These are phyloP conservation scores for Phalacrocorax aristotelis DNA, from an alignment of 2,113 vertebrate species.

Conservation along the genomic window DNA sequence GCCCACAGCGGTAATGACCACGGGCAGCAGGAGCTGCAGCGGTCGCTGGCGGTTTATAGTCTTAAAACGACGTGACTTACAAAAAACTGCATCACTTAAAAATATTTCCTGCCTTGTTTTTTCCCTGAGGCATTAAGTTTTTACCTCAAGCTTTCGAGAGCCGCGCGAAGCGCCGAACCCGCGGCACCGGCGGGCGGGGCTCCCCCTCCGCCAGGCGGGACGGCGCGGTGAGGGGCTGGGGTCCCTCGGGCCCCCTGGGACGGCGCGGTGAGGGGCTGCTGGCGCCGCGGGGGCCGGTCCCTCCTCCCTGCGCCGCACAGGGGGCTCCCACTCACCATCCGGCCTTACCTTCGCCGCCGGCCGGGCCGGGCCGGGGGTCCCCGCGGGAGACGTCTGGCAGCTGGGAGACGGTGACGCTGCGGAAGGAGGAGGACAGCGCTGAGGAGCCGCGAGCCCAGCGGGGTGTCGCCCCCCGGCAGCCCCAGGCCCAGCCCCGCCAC, in stretches of 20 bases:
- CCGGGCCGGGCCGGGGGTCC: background rate
- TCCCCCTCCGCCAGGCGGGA: background rate
- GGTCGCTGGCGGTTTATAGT: fast-evolving
- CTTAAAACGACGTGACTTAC: background rate
- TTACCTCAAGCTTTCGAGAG: background rate
- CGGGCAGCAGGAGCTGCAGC: background rate
- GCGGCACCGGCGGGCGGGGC: too few relatives aligned
- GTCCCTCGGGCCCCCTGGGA: too few relatives aligned
- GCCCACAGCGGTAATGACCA: background rate
- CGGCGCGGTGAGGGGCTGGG: too few relatives aligned
- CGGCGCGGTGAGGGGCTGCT: too few relatives aligned
- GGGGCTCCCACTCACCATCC: background rate
- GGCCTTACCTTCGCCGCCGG: constrained; percentile 60
- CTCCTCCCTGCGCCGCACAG: background rate
- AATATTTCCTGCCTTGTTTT: fast-evolving
- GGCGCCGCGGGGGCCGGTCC: too few relatives aligned
- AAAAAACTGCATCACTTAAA: background rate
- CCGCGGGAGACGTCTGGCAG: constrained; percentile 31
- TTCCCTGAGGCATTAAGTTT: fast-evolving
- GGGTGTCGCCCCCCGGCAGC: background rate
- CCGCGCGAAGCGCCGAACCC: background rate
- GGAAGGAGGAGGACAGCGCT: background rate
- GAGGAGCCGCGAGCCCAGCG: background rate
- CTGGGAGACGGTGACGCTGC: constrained; percentile 37
- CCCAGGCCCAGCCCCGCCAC: too few relatives aligned